phyloP scores from a whole-genome alignment of 2,797 vertebrate genomes.

The Enteromius argenteus region DNA sequence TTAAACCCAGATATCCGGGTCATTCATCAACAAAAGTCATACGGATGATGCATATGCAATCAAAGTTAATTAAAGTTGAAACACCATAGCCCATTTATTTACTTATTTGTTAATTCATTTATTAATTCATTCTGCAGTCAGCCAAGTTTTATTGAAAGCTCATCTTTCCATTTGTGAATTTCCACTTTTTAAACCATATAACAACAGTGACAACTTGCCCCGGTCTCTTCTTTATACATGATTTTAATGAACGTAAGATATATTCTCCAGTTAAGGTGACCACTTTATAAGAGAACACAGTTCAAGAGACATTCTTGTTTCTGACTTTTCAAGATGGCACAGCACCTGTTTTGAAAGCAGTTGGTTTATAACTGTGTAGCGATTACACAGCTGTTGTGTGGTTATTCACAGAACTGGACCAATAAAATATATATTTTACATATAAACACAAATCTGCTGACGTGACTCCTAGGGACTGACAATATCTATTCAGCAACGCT shows the following conservation, averaged over 20 bases:
- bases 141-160: neutral
- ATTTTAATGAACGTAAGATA: neutral
- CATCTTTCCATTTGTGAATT: neutral
- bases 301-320: neutral
- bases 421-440: neutral
- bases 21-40: neutral
- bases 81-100: neutral
- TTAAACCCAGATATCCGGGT: neutral
- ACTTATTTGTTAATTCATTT: neutral
- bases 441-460: neutral
- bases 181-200: neutral
- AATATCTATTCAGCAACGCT: neutral
- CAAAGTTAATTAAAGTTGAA: neutral
- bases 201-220: neutral
- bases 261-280: neutral
- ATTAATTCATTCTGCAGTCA: neutral
- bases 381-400: conserved; percentile 32
- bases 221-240: neutral
- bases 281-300: neutral
- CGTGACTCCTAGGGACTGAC: neutral
- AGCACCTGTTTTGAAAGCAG: conserved; percentile 30
- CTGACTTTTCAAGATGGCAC: conserved; percentile 17
- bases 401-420: neutral
- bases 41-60: neutral
- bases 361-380: neutral